A percentile compares a stretch with the other conserved stretches of the same genome.
These are phyloP conservation scores for Panagrolaimus sp. DNA, from an alignment of 1,140 invertebrate genomes.

Conservation along the genomic window DNA sequence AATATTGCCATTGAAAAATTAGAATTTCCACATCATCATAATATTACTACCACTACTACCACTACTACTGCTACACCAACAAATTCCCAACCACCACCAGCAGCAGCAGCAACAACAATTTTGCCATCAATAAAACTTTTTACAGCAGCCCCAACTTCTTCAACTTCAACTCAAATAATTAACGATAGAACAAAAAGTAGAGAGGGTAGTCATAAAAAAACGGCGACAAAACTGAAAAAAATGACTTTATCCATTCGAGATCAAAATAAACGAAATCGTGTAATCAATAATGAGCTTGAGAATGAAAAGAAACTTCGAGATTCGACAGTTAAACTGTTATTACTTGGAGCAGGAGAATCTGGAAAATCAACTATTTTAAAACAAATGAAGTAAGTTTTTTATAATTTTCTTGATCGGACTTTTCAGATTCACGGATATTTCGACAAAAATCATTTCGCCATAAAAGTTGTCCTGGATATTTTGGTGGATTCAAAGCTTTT, in stretches of 20 bases:
- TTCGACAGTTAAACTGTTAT: slow-evolving; percentile 46
- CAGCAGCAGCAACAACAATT: background rate
- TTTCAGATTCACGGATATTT: slow-evolving; percentile 5
- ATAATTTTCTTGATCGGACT: background rate
- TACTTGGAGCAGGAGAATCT: slow-evolving; percentile 32
- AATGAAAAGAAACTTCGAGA: slow-evolving; percentile 38
- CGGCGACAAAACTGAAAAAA: background rate
- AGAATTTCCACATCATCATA: too few relatives aligned
- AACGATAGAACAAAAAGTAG: background rate
- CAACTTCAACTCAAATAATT: background rate
- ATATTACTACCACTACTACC: too few relatives aligned
- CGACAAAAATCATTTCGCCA: background rate
- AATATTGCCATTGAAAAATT: too few relatives aligned
- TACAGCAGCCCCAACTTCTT: slow-evolving; percentile 4
- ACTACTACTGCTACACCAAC: background rate
- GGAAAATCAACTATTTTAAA: slow-evolving; percentile 37
- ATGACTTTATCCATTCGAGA: slow-evolving; percentile 8
- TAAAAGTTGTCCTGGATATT: background rate
- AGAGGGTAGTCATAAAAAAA: background rate
- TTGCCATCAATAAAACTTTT: slow-evolving; percentile 8
- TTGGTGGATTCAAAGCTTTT: too few relatives aligned
- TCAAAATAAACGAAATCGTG: slow-evolving; percentile 28
- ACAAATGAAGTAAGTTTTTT: slow-evolving; percentile 44
- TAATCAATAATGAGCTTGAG: slow-evolving; percentile 38
- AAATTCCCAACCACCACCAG: background rate